Conservation (phyloP, 2,113 vertebrate species). For the Dipodomys merriami region DNA sequence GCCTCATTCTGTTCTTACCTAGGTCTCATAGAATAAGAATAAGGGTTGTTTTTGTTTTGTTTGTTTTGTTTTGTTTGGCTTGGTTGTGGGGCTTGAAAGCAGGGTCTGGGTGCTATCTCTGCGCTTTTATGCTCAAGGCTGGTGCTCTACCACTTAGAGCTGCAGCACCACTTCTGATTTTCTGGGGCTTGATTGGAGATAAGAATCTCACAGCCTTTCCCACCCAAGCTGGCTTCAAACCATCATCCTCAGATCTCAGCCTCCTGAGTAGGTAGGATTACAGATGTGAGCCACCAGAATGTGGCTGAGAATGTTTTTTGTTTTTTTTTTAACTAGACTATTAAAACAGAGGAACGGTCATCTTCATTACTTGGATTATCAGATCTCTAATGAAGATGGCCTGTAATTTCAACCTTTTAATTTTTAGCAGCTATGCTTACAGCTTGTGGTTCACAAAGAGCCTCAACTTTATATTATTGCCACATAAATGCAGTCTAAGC, state of each 20-base stretch:
- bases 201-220: too few species aligned
- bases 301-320: not conserved
- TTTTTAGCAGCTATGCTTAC: not conserved
- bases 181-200: too few species aligned
- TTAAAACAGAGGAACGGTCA: not conserved
- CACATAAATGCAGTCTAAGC: not conserved
- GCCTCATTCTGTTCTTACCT: conserved; percentile 4
- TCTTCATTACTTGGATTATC: not conserved
- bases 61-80: too few species aligned
- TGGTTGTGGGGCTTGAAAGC: too few species aligned
- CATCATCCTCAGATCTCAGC: too few species aligned
- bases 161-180: too few species aligned
- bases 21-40: not conserved
- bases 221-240: too few species aligned
- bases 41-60: not conserved
- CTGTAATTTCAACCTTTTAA: not conserved
- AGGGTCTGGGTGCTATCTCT: too few species aligned
- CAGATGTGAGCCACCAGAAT: too few species aligned
- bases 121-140: too few species aligned
- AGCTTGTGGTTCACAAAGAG: not conserved
- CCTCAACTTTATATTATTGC: not conserved
- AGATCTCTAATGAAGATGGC: not conserved
- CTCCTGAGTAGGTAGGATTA: too few species aligned
- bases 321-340: not conserved
- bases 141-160: too few species aligned